Conservation (phyloP, 2,113 vertebrate genomes). For the Dasyprocta punctata region DNA sequence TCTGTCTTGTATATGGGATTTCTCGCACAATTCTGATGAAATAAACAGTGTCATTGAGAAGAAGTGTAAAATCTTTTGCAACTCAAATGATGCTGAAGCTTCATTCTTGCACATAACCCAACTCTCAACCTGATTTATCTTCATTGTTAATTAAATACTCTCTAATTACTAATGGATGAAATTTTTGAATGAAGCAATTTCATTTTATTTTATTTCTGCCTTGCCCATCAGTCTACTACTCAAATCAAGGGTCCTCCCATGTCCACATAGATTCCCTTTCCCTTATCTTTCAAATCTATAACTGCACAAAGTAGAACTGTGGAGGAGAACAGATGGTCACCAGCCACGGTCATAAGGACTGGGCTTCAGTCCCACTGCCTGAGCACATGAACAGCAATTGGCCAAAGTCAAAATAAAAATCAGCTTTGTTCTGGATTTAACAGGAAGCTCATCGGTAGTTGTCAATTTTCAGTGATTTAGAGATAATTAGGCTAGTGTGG, state of each 20-base stretch:
- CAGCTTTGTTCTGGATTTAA: conserved; percentile 14
- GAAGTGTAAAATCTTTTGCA: not conserved
- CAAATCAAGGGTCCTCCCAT: not conserved
- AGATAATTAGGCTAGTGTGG: not conserved
- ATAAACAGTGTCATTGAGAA: not conserved
- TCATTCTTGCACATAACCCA: no score
- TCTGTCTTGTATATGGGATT: not conserved
- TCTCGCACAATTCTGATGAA: not conserved
- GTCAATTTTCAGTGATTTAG: not conserved
- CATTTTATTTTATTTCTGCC: not conserved
- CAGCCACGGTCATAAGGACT: not conserved
- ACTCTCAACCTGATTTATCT: not conserved
- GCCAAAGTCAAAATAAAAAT: conserved; percentile 3
- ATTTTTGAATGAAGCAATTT: not conserved
- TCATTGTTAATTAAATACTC: not conserved
- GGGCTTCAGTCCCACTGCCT: not conserved
- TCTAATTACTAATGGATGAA: not conserved
- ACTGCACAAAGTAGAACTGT: not conserved
- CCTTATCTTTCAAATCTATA: not conserved
- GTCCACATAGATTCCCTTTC: not conserved
- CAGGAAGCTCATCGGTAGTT: not conserved
- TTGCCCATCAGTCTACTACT: not conserved
- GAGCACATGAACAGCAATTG: not conserved
- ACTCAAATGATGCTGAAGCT: not conserved
- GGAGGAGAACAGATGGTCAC: not conserved